These are phyloP conservation scores for Dromococcyx pavoninus DNA, from an alignment of 2,797 vertebrate species.

Conservation along the genomic window DNA sequence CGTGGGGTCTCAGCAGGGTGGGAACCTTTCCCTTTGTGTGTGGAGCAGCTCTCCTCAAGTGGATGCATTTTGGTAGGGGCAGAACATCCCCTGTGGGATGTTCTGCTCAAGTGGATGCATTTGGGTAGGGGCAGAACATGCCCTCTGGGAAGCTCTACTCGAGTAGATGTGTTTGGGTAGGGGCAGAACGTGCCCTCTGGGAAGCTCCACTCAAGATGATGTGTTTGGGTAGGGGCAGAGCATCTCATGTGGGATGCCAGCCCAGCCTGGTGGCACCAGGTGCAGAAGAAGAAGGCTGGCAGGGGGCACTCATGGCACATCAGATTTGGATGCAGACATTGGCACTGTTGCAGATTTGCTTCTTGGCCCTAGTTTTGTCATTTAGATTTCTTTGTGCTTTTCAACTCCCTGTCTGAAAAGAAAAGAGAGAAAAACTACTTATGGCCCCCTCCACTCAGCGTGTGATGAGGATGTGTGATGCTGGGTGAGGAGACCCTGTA, in stretches of 20 bases:
- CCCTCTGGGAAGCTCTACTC: accelerated
- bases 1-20: background rate
- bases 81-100: accelerated
- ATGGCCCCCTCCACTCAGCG: accelerated
- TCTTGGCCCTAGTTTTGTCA: background rate
- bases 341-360: background rate
- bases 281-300: background rate
- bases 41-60: accelerated
- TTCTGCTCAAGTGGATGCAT: too few species aligned
- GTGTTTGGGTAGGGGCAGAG: background rate
- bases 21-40: background rate
- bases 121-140: background rate
- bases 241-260: accelerated
- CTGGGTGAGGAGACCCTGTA: background rate
- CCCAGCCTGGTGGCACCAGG: background rate
- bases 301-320: background rate
- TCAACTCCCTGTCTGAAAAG: background rate
- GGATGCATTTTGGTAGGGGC: background rate
- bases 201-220: too few species aligned
- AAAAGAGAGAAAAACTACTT: background rate
- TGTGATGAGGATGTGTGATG: background rate
- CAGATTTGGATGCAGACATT: background rate
- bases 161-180: too few species aligned
- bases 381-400: background rate
- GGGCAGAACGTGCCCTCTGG: accelerated